Base-by-base conservation (phyloP, 1,140 invertebrate species). In the Musca vetustissima region DNA sequence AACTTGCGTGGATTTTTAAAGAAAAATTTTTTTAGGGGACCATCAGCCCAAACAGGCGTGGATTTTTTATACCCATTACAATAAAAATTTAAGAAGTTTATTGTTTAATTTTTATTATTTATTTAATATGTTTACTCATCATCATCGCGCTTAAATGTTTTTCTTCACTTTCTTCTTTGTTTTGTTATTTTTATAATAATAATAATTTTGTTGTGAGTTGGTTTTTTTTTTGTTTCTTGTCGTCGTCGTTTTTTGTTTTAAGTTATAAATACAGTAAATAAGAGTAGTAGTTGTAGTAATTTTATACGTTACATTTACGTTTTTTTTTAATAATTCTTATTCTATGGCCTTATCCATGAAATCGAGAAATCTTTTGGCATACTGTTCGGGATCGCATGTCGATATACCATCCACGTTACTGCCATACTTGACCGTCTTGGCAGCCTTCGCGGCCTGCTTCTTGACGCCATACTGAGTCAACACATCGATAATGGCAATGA, bases 351-450 rank as follows among this genome's bases (percentile, higher is more conserved):
- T 96, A 76, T 92, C 90, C 78, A 99, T 93, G 83, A 99, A 99
- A 78, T 99, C 97, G 76, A 99, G 90, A 85, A 99, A 98, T 78
- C 98, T 85, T 84, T 95, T 96, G 69, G 95, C 97, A 85, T 99
- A 99, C 85, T 97, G 95, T 80, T 98, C 96, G n/a, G 96, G 96
- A 86, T 98, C 96, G 84, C 96, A 97, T 24, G 96, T 98, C 49
- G 94, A 97, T 79, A 98, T 98, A 47, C 94, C 94, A 84, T 99
- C 97, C 9, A 99, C 97, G 77, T 97, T 97, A 75, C 94, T 91
- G 70, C 98, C 98, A 84, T 99, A 98, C 84, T 99, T 99, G 21
- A 99, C 96, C 28, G 97, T 98, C 85, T 99, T 99, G 8, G 98
- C 98, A 66, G 97, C 97, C 85, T 95, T 95, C 9, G 93, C 93